Percentiles rank a stretch among this genome's conserved stretches.
These are phyloP conservation scores for Callospermophilus lateralis DNA, from an alignment of 2,113 vertebrate genomes.

Conservation along the genomic window DNA sequence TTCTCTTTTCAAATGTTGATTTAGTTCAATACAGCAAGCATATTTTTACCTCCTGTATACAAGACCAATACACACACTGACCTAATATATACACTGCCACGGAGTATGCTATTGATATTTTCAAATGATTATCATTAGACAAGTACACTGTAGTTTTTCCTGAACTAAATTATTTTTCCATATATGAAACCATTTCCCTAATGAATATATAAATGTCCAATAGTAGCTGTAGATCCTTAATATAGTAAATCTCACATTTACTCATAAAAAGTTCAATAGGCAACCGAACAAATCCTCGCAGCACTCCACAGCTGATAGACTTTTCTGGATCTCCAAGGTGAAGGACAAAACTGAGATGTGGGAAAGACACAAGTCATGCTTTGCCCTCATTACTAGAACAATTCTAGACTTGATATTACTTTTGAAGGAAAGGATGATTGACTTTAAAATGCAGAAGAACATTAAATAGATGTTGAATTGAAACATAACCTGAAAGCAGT, in stretches of 20 bases:
- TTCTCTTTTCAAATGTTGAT: not conserved
- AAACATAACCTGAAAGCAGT: not conserved
- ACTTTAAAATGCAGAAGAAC: not conserved
- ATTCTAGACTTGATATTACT: not conserved
- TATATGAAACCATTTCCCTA: not conserved
- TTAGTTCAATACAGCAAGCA: not conserved
- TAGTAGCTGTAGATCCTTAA: not conserved
- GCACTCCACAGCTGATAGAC: not conserved
- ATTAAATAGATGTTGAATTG: not conserved
- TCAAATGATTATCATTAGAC: slow-evolving; percentile 8
- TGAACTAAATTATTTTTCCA: slow-evolving; percentile 16
- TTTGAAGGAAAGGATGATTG: not conserved
- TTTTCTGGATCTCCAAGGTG: not conserved
- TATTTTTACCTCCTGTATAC: not conserved
- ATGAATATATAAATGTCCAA: not conserved
- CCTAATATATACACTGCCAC: not conserved
- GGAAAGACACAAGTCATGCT: not conserved
- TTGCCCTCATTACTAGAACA: not conserved
- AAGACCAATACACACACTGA: not conserved
- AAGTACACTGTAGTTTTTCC: not conserved
- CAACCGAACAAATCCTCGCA: not conserved
- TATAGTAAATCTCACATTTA: not conserved
- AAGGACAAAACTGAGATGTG: not conserved
- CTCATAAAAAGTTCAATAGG: not conserved
- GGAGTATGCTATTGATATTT: not conserved